These are phyloP conservation scores for Bradypodion ventrale DNA, from an alignment of 2,797 vertebrate species.

Conservation along the genomic window DNA sequence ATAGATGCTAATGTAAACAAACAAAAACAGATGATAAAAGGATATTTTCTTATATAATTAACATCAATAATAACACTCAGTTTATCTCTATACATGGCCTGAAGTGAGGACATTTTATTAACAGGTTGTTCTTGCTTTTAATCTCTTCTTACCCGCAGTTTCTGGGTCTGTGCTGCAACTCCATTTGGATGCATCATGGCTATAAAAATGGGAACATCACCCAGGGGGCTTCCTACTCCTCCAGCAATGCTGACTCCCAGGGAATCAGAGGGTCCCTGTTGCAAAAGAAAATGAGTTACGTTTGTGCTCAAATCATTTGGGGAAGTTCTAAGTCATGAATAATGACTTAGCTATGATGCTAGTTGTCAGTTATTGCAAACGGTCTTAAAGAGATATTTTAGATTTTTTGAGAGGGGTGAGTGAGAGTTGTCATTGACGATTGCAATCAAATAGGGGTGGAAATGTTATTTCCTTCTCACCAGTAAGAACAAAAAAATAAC, in stretches of 20 bases:
- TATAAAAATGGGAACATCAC: conserved; percentile 95
- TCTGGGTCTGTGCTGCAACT: conserved; percentile 93
- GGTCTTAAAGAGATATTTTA: background rate
- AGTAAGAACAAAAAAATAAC: no score
- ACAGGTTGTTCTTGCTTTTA: background rate
- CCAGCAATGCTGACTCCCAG: conserved; percentile 95
- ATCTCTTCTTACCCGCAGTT: conserved; percentile 82
- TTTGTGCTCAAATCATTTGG: background rate
- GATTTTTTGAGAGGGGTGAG: no score
- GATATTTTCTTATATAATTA: background rate
- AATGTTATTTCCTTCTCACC: no score
- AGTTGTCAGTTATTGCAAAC: background rate
- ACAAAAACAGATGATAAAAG: background rate
- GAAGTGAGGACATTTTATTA: background rate
- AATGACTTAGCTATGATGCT: background rate
- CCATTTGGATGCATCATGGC: conserved; percentile 97
- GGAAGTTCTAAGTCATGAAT: background rate
- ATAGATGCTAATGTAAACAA: background rate
- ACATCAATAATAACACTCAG: background rate
- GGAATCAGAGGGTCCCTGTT: conserved; percentile 85
- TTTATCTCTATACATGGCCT: background rate
- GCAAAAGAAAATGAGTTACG: background rate
- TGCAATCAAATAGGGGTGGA: no score
- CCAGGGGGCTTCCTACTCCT: conserved; percentile 93
- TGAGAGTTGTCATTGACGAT: no score